Evolutionary conservation across 2,888 invertebrate genomes (phyloP).

Genomic region (Beris chalybata): DNA sequence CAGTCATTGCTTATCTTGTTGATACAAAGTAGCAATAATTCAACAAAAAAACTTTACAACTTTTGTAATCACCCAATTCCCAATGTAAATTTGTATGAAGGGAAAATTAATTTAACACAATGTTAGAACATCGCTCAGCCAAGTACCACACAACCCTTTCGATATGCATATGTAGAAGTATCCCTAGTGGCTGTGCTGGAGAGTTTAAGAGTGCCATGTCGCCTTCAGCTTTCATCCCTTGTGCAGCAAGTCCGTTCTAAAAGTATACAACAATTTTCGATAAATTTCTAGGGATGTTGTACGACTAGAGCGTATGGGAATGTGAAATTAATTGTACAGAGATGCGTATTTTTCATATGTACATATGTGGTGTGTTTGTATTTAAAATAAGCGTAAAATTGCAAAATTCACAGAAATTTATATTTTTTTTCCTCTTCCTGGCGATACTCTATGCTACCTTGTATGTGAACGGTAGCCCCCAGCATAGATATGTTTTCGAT

Average conservation of each 20-base stretch:
- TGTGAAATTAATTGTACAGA: slow-evolving; percentile 22
- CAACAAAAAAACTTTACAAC: slow-evolving; percentile 14
- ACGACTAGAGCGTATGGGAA: slow-evolving; percentile 1
- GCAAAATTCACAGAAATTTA: slow-evolving; percentile 21
- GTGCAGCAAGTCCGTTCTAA: not conserved
- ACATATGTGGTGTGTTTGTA: too few relatives aligned
- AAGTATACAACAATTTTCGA: slow-evolving; percentile 5
- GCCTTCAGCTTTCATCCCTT: not conserved
- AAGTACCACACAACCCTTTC: not conserved
- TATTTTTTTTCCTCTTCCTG: slow-evolving; percentile 3
- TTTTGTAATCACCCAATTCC: slow-evolving; percentile 28
- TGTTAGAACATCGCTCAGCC: slow-evolving; percentile 7
- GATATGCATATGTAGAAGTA: slow-evolving; percentile 4
- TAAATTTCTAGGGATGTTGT: not conserved
- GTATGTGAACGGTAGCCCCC: not conserved
- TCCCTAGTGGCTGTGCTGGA: not conserved
- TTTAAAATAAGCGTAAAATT: slow-evolving; percentile 6
- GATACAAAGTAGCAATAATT: too few relatives aligned
- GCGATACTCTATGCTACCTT: not conserved
- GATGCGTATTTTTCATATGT: slow-evolving; percentile 1
- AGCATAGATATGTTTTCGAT: too few relatives aligned
- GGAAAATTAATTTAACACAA: slow-evolving; percentile 27
- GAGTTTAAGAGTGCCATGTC: too few relatives aligned
- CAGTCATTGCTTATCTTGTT: not conserved
- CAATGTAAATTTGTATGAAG: slow-evolving; percentile 21